These are phyloP conservation scores for Pherbina coryleti DNA, from an alignment of 2,888 invertebrate genomes.

Conservation along the genomic window DNA sequence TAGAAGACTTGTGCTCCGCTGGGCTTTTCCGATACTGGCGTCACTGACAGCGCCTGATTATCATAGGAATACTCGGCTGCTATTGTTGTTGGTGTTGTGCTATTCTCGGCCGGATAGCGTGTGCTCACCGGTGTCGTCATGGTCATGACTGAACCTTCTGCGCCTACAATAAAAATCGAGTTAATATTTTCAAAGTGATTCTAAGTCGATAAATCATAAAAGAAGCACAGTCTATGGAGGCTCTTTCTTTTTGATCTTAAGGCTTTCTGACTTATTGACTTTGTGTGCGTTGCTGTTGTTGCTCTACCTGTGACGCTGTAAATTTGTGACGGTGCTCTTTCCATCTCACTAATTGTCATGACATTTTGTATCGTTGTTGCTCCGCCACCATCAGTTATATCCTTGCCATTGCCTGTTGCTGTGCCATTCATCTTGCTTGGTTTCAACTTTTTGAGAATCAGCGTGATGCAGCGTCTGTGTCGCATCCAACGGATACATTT, in stretches of 20 bases:
- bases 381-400: constrained; percentile 47
- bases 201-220: neutral
- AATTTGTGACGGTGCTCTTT: constrained; percentile 63
- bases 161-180: constrained; percentile 62
- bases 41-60: constrained; percentile 81
- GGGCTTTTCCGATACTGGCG: constrained; percentile 69
- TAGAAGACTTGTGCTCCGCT: constrained; percentile 50
- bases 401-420: constrained; percentile 55
- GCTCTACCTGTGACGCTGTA: constrained; percentile 64
- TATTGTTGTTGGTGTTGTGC: constrained; percentile 74
- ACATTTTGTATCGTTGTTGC: constrained; percentile 64
- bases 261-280: neutral
- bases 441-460: constrained; percentile 54
- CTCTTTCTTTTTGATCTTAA: neutral
- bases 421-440: constrained; percentile 50
- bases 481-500: constrained; percentile 59
- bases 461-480: constrained; percentile 53
- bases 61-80: constrained; percentile 81
- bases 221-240: neutral
- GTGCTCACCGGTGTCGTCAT: constrained; percentile 79
- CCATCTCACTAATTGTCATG: constrained; percentile 62
- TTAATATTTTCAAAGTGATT: neutral
- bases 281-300: no score
- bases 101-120: constrained; percentile 82
- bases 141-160: constrained; percentile 75